Evolutionary conservation across 2,888 invertebrate genomes (phyloP), one percentile per base, ranked within the genome.

Genomic region (Steinernema scapterisci): DNA sequence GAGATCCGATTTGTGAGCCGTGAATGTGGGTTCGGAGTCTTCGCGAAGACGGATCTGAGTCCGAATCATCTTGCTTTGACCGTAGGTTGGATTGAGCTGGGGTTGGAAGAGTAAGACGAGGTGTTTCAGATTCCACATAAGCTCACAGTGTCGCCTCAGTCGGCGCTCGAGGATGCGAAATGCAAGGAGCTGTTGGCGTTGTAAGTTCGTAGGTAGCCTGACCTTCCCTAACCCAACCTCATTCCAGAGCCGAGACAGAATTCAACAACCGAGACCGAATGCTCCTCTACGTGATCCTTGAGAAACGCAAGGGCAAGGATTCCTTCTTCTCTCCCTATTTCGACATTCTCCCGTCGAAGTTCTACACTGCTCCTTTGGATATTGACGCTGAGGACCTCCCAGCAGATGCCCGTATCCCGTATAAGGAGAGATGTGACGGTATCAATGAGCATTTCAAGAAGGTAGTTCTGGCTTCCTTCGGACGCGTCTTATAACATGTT

Each of bases 361-460:
- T 63, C 63, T 63, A 63, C 63, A 63, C 63, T n/a, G 63, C 63
- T 7, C 31, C 63, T 11, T 25, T 63, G 63, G 63, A 63, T 31
- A 63, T 63, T 25, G 63, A 63, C n/a, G 9, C 27, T 6, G 63
- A 63, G 7, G 63, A 63, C 13, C 38, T 63, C 31, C 63, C 63
- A n/a, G 63, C 38, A 16, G 63, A 63, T 63, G 27, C 63, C 3
- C 63, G 38, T 9, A 21, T 27, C 6, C 25, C 63, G 16, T 63
- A 63, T 31, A 63, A 31, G 3, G 31, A 63, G 5, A 27, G 63
- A 6, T 63, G 63, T 16, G 31, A 63, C 1, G 63, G 31, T 1
- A 63, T 63, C 16, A 63, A 63, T n/a, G 63, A 13, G 31, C 63
- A 27, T 1, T 63, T 63, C 31, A 63, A 63, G 63, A 63, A 63